These are phyloP conservation scores for Hylaeus volcanicus DNA, from an alignment of 1,140 invertebrate species.

Conservation along the genomic window DNA sequence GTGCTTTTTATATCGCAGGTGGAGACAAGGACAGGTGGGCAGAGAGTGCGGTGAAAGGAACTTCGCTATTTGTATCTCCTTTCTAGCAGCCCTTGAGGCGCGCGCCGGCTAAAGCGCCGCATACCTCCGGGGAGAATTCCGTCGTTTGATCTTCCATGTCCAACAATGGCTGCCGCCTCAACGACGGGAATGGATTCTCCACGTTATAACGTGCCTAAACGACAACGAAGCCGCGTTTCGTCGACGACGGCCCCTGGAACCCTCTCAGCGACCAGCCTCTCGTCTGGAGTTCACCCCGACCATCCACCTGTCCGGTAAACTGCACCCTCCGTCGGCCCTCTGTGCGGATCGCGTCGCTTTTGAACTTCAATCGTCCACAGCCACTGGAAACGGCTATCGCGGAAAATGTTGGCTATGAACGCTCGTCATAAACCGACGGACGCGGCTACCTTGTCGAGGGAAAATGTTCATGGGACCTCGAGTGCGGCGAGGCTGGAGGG, in stretches of 20 bases:
- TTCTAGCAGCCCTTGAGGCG: constrained; percentile 37
- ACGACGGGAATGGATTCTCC: constrained; percentile 34
- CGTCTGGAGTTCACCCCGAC: background rate
- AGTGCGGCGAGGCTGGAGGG: too few relatives aligned
- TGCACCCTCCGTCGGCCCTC: background rate
- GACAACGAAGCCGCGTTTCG: constrained; percentile 41
- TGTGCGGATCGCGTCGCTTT: background rate
- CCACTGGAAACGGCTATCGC: constrained; percentile 1
- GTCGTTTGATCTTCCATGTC: constrained; percentile 64
- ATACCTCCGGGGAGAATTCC: constrained; percentile 62
- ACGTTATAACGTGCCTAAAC: constrained; percentile 45
- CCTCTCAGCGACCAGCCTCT: background rate
- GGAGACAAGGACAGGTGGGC: constrained; percentile 50
- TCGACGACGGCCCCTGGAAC: background rate
- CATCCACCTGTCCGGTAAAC: constrained; percentile 2
- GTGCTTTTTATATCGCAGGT: constrained; percentile 51
- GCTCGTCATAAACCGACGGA: background rate
- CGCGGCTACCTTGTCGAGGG: background rate
- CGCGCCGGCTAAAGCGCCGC: constrained; percentile 46
- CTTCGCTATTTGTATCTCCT: constrained; percentile 56
- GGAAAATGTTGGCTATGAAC: background rate
- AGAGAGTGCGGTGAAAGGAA: constrained; percentile 45
- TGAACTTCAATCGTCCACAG: constrained; percentile 3
- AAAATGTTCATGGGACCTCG: background rate
- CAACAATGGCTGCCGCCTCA: constrained; percentile 47